phyloP scores from a whole-genome alignment of 2,797 vertebrate genomes.

The Sebastes miniatus region DNA sequence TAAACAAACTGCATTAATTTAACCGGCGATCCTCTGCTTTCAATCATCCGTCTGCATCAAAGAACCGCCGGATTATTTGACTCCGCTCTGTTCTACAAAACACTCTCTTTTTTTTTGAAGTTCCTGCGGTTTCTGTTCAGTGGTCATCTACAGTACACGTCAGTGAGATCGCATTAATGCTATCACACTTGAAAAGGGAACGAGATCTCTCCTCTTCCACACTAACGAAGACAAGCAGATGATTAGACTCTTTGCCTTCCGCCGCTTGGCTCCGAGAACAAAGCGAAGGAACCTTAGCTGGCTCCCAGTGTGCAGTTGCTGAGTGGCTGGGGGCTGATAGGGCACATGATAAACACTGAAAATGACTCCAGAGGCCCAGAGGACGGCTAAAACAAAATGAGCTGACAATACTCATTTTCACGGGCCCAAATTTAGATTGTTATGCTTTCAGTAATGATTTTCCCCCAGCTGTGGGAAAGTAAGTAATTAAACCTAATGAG shows the following conservation, averaged over 20 bases:
- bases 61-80: conserved; percentile 35
- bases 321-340: conserved; percentile 42
- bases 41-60: conserved; percentile 41
- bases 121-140: conserved; percentile 30
- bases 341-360: conserved; percentile 63
- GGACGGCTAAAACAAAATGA: conserved; percentile 70
- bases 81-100: conserved; percentile 47
- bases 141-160: conserved; percentile 43
- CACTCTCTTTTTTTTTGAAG: conserved; percentile 32
- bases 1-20: conserved; percentile 58
- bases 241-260: conserved; percentile 44
- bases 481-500: conserved; percentile 64
- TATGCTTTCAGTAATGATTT: conserved; percentile 60
- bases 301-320: conserved; percentile 41
- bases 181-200: conserved; percentile 49
- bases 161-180: conserved; percentile 38
- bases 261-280: conserved; percentile 71
- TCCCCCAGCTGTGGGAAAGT: conserved; percentile 48
- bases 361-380: conserved; percentile 56
- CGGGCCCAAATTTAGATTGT: conserved; percentile 63
- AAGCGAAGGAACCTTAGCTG: conserved; percentile 66
- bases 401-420: conserved; percentile 70
- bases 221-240: conserved; percentile 63
- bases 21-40: conserved; percentile 20
- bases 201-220: conserved; percentile 34